Evolutionary conservation across 2,888 invertebrate genomes (phyloP).

Genomic region (Patella depressa): DNA sequence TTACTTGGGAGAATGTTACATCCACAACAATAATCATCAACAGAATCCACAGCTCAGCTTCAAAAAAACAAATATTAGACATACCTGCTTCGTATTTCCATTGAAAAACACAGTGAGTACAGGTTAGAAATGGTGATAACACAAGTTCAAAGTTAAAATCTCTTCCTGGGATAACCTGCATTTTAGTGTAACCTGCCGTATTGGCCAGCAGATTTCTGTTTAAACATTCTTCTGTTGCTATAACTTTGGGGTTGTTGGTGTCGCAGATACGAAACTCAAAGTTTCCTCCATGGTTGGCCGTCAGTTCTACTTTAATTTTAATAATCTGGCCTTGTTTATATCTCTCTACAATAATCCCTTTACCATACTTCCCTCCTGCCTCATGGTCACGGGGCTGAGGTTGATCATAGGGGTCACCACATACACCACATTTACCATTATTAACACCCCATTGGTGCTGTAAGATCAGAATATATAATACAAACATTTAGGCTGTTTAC

Average conservation of each 20-base stretch:
- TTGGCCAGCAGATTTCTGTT: slow-evolving; percentile 19
- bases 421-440: slow-evolving; percentile 28
- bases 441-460: slow-evolving; percentile 27
- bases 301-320: slow-evolving; percentile 23
- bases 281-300: slow-evolving; percentile 30
- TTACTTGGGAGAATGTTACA: too few relatives aligned
- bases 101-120: slow-evolving; percentile 31
- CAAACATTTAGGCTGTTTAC: too few relatives aligned
- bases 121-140: slow-evolving; percentile 25
- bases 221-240: slow-evolving; percentile 20
- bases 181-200: neutral
- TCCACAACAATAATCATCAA: too few relatives aligned
- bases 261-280: slow-evolving; percentile 31
- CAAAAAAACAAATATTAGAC: neutral
- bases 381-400: slow-evolving; percentile 28
- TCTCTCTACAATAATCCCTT: slow-evolving; percentile 19
- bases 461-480: neutral
- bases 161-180: slow-evolving; percentile 8
- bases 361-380: slow-evolving; percentile 23
- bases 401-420: slow-evolving; percentile 30
- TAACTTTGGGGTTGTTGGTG: slow-evolving; percentile 5
- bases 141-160: slow-evolving; percentile 17
- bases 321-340: slow-evolving; percentile 24
- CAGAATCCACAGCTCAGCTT: slow-evolving; percentile 5
- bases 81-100: slow-evolving; percentile 34